A percentile compares a stretch with the other conserved stretches of the same genome.
phyloP scores from a whole-genome alignment of 2,797 vertebrate genomes.

The Ibycter americanus region DNA sequence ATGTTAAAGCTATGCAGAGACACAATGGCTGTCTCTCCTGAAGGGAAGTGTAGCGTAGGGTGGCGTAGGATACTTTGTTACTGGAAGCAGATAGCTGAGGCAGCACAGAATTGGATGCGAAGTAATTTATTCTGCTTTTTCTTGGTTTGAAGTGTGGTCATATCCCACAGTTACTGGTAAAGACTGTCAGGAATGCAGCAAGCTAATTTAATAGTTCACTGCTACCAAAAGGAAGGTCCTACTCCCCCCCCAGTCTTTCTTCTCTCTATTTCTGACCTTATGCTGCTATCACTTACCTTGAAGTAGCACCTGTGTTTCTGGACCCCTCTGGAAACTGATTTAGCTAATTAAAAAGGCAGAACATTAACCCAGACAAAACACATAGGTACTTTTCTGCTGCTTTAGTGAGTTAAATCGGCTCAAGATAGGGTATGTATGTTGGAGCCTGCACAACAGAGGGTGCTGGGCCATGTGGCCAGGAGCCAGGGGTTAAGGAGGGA shows the following conservation, averaged over 20 bases:
- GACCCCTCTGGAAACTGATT: neutral
- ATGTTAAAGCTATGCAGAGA: neutral
- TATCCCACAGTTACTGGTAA: neutral
- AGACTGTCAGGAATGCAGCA: neutral
- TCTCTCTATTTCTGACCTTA: neutral
- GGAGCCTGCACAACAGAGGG: neutral
- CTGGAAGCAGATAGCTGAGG: neutral
- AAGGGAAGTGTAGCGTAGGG: neutral
- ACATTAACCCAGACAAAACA: neutral
- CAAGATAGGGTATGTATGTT: neutral
- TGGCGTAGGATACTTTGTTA: neutral
- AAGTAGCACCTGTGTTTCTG: neutral
- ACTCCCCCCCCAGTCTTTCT: accelerated
- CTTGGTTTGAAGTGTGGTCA: neutral
- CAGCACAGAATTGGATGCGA: neutral
- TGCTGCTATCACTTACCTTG: neutral
- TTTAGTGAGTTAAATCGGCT: neutral
- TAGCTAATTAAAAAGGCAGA: neutral
- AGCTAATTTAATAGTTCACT: neutral
- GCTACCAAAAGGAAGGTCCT: neutral
- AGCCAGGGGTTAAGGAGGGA: neutral
- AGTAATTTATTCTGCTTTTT: neutral
- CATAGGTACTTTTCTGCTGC: neutral
- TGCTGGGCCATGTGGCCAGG: neutral
- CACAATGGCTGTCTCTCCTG: neutral